Evolutionary conservation across 2,888 invertebrate genomes (phyloP), one percentile per base, ranked within the genome.

Genomic region (Xanthorhoe designata): DNA sequence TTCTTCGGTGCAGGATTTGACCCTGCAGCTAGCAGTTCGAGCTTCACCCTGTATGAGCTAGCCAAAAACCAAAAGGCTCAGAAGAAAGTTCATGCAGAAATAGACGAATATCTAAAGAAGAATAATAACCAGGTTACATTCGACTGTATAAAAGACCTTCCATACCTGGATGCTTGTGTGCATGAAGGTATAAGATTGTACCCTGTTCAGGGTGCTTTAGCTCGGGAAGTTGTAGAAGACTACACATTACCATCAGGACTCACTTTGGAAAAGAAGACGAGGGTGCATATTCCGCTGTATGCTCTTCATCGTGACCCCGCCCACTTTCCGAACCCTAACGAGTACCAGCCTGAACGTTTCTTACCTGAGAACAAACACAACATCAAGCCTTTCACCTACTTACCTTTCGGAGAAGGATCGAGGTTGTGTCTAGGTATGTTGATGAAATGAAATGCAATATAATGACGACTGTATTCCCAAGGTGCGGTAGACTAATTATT

Each of bases 1-100:
- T 95, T 95, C 60, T 89, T 88, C 38, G 79, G 77, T 0, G 88
- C 86, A 24, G 89, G 89, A 0, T 89, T 78, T 54, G 89, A 89
- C 15, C 88, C 88, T 0, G 83, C 88, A 2, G 76, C 88, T 0
- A 79, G 78, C 0, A 83, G 85, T 0, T 57, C 79, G 10, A 75
- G 77, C 32, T 83, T 74, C 42, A 75, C 80, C 0, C 61, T 89
- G 18, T 87, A 72, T 29, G 87, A 89, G 54, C 66, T 89, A 9
- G 85, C 89, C 0, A 87, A 35, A 9, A 65, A 61, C n/a, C n/a
- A n/a, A n/a, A n/a, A n/a, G n/a, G n/a, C n/a, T n/a, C n/a, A n/a
- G n/a, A n/a, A n/a, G n/a, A n/a, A n/a, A n/a, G n/a, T n/a, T n/a
- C n/a, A n/a, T n/a, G n/a, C n/a, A n/a, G n/a, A n/a, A n/a, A n/a